Evolutionary conservation across 2,888 invertebrate species (phyloP).

Genomic region (Hanleya hanleyi): DNA sequence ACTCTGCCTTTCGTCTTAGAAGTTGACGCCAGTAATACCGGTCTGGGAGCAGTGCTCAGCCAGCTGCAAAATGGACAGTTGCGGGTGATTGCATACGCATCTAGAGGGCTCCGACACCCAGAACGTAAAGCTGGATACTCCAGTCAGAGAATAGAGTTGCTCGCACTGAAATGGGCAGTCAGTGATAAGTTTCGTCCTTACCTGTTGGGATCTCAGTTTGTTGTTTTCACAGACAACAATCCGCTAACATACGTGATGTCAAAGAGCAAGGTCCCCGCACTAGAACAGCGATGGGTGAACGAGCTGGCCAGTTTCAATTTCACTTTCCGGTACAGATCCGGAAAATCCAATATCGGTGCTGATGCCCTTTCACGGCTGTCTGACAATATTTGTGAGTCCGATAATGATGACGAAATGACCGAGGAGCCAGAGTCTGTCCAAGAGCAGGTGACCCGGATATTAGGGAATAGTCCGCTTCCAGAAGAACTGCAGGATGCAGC

Average conservation of each 20-base stretch:
- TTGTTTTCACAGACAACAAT: slow-evolving; percentile 26
- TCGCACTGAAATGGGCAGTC: slow-evolving; percentile 40
- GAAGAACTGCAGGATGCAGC: neutral
- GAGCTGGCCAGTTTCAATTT: slow-evolving; percentile 28
- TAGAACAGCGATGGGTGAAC: slow-evolving; percentile 34
- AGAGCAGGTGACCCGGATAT: neutral
- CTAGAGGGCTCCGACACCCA: neutral
- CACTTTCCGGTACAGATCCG: slow-evolving; percentile 16
- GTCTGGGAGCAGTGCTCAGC: slow-evolving; percentile 28
- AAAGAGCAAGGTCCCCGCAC: slow-evolving; percentile 20
- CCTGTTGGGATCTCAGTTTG: slow-evolving; percentile 23
- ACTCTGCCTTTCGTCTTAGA: slow-evolving; percentile 14
- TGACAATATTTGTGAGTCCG: neutral
- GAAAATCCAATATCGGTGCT: slow-evolving; percentile 5
- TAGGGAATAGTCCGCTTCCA: neutral
- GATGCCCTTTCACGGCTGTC: slow-evolving; percentile 27
- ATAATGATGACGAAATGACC: neutral
- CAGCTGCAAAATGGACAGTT: slow-evolving; percentile 22
- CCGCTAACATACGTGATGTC: slow-evolving; percentile 19
- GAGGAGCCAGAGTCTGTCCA: neutral
- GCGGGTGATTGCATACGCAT: slow-evolving; percentile 26
- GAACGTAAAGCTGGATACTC: slow-evolving; percentile 28
- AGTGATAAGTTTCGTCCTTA: slow-evolving; percentile 31
- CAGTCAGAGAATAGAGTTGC: slow-evolving; percentile 34
- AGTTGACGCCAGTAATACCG: slow-evolving; percentile 19